phyloP scores from a whole-genome alignment of 1,140 invertebrate species.

The Eumeta japonica region DNA sequence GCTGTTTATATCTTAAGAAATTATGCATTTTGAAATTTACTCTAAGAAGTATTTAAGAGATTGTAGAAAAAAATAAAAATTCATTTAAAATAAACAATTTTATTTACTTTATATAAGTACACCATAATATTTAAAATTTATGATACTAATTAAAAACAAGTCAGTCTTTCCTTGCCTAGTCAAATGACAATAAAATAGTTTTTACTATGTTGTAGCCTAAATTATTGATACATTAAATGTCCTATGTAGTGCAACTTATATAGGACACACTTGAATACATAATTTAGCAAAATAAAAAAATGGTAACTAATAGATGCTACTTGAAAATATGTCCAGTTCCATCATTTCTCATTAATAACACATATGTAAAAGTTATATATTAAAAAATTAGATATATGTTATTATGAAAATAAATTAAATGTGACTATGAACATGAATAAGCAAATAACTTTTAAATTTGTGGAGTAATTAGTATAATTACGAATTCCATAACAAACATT shows the following conservation, averaged over 20 bases:
- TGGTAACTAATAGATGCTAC: conserved; percentile 1
- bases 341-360: too few relatives aligned
- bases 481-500: too few relatives aligned
- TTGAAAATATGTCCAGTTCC: too few relatives aligned
- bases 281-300: too few relatives aligned
- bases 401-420: conserved; percentile 16
- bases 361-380: too few relatives aligned
- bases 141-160: conserved; percentile 48
- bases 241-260: too few relatives aligned
- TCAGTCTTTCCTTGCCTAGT: conserved; percentile 55
- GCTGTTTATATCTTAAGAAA: conserved; percentile 75
- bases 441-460: background rate
- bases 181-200: too few relatives aligned
- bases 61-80: conserved; percentile 6
- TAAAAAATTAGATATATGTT: conserved; percentile 17
- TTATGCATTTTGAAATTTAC: background rate
- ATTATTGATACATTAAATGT: too few relatives aligned
- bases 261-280: too few relatives aligned
- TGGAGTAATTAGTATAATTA: too few relatives aligned
- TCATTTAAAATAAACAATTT: conserved; percentile 15
- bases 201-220: too few relatives aligned
- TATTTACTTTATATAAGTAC: conserved; percentile 34
- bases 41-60: background rate
- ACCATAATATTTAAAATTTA: too few relatives aligned
- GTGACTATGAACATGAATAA: background rate